Evolutionary conservation across 92 coral and sea anemone species (phyloP), one percentile per base, ranked within the genome.

Genomic region (Anthopleura xanthogrammica): DNA sequence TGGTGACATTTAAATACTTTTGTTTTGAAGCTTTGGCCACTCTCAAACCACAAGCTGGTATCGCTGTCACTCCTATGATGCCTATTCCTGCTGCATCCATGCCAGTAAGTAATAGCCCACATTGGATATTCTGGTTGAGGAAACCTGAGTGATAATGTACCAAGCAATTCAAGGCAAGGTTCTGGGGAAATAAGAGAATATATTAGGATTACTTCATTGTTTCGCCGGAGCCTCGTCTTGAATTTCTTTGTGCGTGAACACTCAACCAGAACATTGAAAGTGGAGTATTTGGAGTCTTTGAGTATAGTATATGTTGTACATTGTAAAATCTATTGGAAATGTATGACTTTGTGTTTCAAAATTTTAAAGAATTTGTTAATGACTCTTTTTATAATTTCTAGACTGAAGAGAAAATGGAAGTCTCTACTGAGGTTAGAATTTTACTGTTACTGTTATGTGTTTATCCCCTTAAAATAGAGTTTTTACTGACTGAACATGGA

Each of bases 21-120:
- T 79, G 73, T 41, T 72, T 60, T 58, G 10, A 58, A 97, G 99
- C 99, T 81, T 88, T 97, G 88, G 99, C 99, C 7, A 97, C 99
- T 12, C 89, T 97, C 46, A 97, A 97, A 77, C 99, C 99, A 58
- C 99, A 97, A 80, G 99, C 99, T 75, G 99, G 99, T 65, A 94
- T 97, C 88, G 90, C 92, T 41, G 93, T 83, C 16, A 76, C 79
- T 42, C 87, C 92, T 62, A 82, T 77, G 65, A 66, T 81, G 20
- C 88, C 92, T 5, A 79, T 83, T 16, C 83, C 95, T 50, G 77
- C 90, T 42, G 84, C 79, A 24, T 86, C 92, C 41, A 81, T 78
- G 46, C 88, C 79, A 88, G 94, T 93, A 74, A 80, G 90, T 48
- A 2, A 16, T 29, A 29, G 36, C 36, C 36, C 36, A 29, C 36